Evolutionary conservation across 2,888 invertebrate genomes (phyloP), one percentile per base, ranked within the genome.

Genomic region (Julus scanicus): DNA sequence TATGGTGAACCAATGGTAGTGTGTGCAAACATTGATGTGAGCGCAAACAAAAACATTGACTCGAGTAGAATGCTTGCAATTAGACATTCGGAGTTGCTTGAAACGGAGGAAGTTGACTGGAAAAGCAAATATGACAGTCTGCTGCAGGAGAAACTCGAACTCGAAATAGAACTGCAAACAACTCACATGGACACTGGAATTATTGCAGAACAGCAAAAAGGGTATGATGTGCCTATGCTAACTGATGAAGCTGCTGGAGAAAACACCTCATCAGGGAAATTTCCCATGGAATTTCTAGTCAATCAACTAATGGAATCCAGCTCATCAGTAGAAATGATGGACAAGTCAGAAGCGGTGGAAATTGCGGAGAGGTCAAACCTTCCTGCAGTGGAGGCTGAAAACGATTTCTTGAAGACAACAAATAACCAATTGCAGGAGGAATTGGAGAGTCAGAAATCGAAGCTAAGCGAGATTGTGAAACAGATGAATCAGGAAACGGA

Each of bases 71-170:
- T 39, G 84, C 15, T 17, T 84, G 44, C 84, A 6, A 6, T n/a
- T 15, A 40, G 40, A 2, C 40, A 84, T 84, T n/a, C 40, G 8
- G 40, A 13, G 9, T n/a, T 29, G 39, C 29, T 48, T 6, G n/a
- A 40, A 87, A 8, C 17, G 6, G 83, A 83, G 44, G 83, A 83
- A 8, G 49, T 44, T 6, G 49, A 83, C 20, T 88, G 88, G 88
- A 85, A 86, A 63, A 71, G 49, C n/a, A 88, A 88, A 37, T 88
- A 88, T 44, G 88, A 88, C 9, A 48, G 20, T 1, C 20, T 88
- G 86, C 63, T 88, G 17, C 40, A 88, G 86, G 88, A 88, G 53
- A 88, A 88, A 29, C 57, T 88, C 8, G 86, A 88, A n/a, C 57
- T 88, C 5, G 88, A 88, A 63, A 57, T 88, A 11, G 87, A 87